Conservation (phyloP, 2,888 invertebrate genomes). For the Sipha maydis region DNA sequence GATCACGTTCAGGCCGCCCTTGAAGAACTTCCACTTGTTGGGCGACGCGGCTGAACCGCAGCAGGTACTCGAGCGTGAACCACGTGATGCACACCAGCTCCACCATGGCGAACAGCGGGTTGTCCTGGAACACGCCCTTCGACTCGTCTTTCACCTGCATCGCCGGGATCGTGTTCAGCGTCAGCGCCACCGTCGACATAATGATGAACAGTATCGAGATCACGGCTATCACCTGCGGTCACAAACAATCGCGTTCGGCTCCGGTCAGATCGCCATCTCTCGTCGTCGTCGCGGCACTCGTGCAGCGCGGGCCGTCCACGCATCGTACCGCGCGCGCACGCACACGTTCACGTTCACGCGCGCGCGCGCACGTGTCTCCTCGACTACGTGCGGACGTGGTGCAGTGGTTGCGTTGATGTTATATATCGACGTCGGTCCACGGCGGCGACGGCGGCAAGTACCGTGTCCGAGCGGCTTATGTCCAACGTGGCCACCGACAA, state of each 20-base stretch:
- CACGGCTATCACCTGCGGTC: constrained; percentile 95
- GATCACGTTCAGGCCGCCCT: constrained; percentile 97
- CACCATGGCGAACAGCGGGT: constrained; percentile 95
- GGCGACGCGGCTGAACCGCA: constrained; percentile 97
- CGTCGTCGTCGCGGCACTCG: not conserved
- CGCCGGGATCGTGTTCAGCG: constrained; percentile 97
- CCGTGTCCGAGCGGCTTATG: too few relatives aligned
- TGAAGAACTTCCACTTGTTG: constrained; percentile 99
- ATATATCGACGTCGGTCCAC: too few relatives aligned
- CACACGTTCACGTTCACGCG: too few relatives aligned
- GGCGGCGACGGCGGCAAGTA: too few relatives aligned
- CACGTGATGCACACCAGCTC: constrained; percentile 99
- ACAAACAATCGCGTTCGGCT: constrained; percentile 66
- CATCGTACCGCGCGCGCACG: not conserved
- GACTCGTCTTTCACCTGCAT: constrained; percentile 90
- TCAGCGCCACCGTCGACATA: constrained; percentile 98
- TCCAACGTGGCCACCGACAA: too few relatives aligned
- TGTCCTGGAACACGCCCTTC: constrained; percentile 87
- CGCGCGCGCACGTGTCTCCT: too few relatives aligned
- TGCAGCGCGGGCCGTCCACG: not conserved
- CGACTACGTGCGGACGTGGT: not conserved
- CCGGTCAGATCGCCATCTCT: constrained; percentile 29
- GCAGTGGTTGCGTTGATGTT: too few relatives aligned
- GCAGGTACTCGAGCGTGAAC: constrained; percentile 98
- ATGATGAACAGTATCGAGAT: constrained; percentile 99